Conservation (phyloP, 2,797 vertebrate species). For the Xyrichtys novacula region DNA sequence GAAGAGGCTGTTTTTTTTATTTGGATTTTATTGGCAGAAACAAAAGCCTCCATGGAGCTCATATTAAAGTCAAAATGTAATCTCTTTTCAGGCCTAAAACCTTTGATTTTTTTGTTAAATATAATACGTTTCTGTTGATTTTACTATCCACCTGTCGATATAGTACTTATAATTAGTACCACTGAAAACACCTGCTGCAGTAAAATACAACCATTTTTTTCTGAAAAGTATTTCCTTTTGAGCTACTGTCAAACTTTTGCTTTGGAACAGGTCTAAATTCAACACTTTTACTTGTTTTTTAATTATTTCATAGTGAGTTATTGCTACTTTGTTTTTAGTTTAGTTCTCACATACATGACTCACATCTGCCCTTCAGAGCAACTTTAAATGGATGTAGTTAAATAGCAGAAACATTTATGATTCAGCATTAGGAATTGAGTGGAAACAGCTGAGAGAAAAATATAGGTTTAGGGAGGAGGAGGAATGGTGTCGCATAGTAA, state of each 20-base stretch:
- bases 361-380: neutral
- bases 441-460: neutral
- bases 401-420: neutral
- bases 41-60: neutral
- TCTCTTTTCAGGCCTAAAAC: neutral
- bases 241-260: neutral
- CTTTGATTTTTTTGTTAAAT: neutral
- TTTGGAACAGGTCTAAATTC: neutral
- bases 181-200: no score
- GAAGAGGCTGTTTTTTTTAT: neutral
- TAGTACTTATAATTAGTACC: no score
- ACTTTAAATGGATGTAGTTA: neutral
- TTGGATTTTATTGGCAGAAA: neutral
- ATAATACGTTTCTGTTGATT: neutral
- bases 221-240: neutral
- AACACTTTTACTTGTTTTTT: neutral
- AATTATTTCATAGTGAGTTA: neutral
- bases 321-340: neutral
- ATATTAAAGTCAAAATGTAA: neutral
- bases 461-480: conserved; percentile 7
- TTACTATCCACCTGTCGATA: no score
- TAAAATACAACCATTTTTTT: no score
- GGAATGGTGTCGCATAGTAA: conserved; percentile 40
- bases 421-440: no score
- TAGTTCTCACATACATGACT: neutral